Percentiles rank a stretch among this genome's conserved stretches.
Evolutionary conservation across 2,888 invertebrate genomes (phyloP).

Genomic region (Tiliacea aurago): DNA sequence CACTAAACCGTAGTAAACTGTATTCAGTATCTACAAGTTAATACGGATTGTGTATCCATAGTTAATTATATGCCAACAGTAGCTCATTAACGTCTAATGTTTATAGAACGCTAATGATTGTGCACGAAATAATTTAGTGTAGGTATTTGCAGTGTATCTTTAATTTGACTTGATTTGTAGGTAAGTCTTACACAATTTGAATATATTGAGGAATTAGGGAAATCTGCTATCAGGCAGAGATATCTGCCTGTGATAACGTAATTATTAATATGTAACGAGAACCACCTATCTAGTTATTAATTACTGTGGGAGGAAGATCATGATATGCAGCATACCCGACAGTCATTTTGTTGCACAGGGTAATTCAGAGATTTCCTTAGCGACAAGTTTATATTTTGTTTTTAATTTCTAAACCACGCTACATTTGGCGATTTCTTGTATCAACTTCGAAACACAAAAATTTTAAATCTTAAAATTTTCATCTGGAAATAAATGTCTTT

Average conservation of each 20-base stretch:
- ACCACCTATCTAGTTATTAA: too few species aligned
- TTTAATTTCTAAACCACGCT: too few species aligned
- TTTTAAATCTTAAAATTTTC: not conserved
- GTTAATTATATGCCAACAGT: constrained; percentile 30
- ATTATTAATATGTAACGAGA: not conserved
- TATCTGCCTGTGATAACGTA: not conserved
- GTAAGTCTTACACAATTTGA: not conserved
- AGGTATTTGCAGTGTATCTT: constrained; percentile 1
- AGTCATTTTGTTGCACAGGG: not conserved
- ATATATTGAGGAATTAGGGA: not conserved
- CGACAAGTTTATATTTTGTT: not conserved
- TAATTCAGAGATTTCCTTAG: not conserved
- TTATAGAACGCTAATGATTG: constrained; percentile 11
- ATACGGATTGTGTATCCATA: constrained; percentile 12
- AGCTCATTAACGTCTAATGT: constrained; percentile 44
- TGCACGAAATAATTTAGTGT: not conserved
- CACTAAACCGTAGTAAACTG: not conserved
- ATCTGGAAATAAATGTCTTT: not conserved
- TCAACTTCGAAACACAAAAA: not conserved
- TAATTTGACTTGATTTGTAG: not conserved
- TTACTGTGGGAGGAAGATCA: not conserved
- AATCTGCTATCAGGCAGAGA: not conserved
- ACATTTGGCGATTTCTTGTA: too few species aligned
- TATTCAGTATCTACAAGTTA: constrained; percentile 13
- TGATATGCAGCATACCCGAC: too few species aligned